Percentiles rank a stretch among this genome's conserved stretches.
Conservation (phyloP, 2,888 invertebrate species). For the Hemithea aestivaria region DNA sequence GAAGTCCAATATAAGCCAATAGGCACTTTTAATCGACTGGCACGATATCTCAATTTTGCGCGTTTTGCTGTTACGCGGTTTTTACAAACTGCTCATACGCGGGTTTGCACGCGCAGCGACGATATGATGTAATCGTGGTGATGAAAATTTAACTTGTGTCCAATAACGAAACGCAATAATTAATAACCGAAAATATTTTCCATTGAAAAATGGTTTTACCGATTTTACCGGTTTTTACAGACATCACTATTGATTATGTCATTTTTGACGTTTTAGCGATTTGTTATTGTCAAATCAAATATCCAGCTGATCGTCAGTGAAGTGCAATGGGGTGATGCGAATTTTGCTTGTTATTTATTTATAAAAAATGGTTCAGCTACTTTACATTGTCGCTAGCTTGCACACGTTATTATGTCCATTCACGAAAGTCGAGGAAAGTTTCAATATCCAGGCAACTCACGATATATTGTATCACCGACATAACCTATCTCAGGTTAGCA, state of each 20-base stretch:
- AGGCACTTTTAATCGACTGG: no score
- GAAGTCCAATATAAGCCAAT: no score
- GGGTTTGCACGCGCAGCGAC: no score
- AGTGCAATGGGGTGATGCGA: constrained; percentile 50
- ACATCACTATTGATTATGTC: not conserved
- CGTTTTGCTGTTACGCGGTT: no score
- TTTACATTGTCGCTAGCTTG: constrained; percentile 86
- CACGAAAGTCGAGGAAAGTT: constrained; percentile 99
- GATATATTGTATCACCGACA: constrained; percentile 94
- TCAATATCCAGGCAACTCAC: constrained; percentile 98
- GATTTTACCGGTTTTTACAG: not conserved
- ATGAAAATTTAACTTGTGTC: no score
- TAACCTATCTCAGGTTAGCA: constrained; percentile 89
- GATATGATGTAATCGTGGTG: no score
- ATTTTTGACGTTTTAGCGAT: not conserved
- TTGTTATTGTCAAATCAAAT: no score
- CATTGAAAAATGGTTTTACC: no score
- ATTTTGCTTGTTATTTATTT: constrained; percentile 32
- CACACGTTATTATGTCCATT: constrained; percentile 94
- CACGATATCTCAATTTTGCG: no score
- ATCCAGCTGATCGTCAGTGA: constrained; percentile 14
- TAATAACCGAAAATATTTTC: no score
- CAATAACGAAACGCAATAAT: no score
- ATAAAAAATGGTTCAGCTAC: constrained; percentile 83
- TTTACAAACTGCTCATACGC: no score